These are phyloP conservation scores for Emberiza fucata DNA, from an alignment of 2,113 vertebrate species.

Conservation along the genomic window DNA sequence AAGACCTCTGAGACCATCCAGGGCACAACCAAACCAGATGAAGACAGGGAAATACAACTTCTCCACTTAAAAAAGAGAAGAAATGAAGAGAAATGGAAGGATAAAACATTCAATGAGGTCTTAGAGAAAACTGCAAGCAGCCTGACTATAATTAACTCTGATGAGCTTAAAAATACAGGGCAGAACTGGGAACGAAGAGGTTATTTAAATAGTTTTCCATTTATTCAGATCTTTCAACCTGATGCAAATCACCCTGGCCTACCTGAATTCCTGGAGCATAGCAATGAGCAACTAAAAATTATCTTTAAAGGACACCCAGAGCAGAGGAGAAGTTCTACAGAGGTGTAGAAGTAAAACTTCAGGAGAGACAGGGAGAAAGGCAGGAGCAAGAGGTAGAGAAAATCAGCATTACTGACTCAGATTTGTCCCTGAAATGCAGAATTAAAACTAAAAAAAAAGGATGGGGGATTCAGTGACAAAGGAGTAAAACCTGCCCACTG, in stretches of 20 bases:
- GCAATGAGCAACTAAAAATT: background rate
- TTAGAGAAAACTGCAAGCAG: background rate
- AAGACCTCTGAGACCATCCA: background rate
- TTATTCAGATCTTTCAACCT: background rate
- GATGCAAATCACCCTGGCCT: background rate
- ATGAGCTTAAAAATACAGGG: background rate
- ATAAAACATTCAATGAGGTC: background rate
- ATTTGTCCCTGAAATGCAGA: background rate
- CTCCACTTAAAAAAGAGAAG: background rate
- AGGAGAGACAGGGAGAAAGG: background rate
- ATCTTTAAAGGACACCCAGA: background rate
- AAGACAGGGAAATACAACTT: background rate
- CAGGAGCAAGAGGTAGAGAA: background rate
- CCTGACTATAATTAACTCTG: background rate
- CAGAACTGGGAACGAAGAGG: background rate
- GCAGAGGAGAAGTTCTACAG: background rate
- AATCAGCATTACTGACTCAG: background rate
- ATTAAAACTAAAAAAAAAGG: background rate
- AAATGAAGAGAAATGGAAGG: background rate
- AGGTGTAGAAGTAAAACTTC: accelerated
- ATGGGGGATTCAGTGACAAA: background rate
- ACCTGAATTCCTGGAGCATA: background rate
- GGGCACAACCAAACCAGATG: background rate
- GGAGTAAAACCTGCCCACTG: background rate
- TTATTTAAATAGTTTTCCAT: slow-evolving; percentile 19